These are phyloP conservation scores for Nemurella pictetii DNA, from an alignment of 2,888 invertebrate species.

Conservation along the genomic window DNA sequence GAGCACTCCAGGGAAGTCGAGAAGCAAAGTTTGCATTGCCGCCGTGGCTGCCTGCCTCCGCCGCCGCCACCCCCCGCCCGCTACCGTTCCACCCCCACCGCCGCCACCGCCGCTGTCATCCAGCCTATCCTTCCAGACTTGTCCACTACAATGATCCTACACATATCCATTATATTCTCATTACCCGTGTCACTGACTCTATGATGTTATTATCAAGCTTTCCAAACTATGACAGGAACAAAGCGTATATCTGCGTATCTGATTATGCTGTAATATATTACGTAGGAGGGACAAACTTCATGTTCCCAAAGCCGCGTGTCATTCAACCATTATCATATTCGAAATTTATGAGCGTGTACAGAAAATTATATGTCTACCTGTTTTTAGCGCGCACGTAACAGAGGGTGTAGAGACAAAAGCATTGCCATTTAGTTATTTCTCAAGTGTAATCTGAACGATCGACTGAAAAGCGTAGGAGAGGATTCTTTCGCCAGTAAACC, in stretches of 20 bases:
- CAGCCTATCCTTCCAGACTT: background rate
- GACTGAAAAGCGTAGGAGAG: too few relatives aligned
- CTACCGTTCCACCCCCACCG: background rate
- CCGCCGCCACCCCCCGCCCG: background rate
- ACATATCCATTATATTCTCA: background rate
- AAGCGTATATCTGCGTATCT: background rate
- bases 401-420: background rate
- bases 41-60: background rate
- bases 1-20: background rate
- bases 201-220: background rate
- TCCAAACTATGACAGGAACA: background rate
- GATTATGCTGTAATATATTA: background rate
- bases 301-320: background rate
- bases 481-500: background rate
- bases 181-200: background rate
- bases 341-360: background rate
- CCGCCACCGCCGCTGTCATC: background rate
- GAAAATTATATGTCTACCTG: background rate
- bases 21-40: background rate
- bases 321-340: background rate
- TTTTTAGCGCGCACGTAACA: background rate
- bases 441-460: background rate
- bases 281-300: background rate
- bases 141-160: background rate
- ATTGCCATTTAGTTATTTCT: background rate